Evolutionary conservation across 2,888 invertebrate genomes (phyloP).

Genomic region (Tuta absoluta): DNA sequence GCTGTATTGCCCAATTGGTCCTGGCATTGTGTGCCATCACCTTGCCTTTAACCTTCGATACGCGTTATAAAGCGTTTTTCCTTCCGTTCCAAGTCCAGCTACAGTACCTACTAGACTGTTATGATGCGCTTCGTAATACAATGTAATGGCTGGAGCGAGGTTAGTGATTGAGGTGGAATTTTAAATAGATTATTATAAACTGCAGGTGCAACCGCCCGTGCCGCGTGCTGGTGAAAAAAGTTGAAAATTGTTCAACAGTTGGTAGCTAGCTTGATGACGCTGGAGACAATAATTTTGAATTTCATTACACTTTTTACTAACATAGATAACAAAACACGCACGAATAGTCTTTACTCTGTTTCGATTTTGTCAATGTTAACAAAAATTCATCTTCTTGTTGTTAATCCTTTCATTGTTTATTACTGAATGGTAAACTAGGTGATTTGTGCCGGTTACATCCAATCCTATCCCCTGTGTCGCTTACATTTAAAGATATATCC

Average conservation of each 20-base stretch:
- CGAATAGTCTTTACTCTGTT: too few relatives aligned
- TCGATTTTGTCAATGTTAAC: too few relatives aligned
- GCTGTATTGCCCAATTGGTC: slow-evolving; percentile 33
- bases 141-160: slow-evolving; percentile 36
- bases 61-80: slow-evolving; percentile 63
- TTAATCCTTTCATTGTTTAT: too few relatives aligned
- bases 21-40: slow-evolving; percentile 38
- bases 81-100: slow-evolving; percentile 51
- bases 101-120: slow-evolving; percentile 37
- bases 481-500: too few relatives aligned
- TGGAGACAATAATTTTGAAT: too few relatives aligned
- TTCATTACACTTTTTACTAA: too few relatives aligned
- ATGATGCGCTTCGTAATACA: slow-evolving; percentile 42
- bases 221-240: background rate
- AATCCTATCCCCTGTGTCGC: too few relatives aligned
- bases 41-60: slow-evolving; percentile 41
- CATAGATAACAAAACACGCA: too few relatives aligned
- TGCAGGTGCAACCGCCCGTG: background rate
- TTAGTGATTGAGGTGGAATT: slow-evolving; percentile 14
- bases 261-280: too few relatives aligned
- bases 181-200: slow-evolving; percentile 1
- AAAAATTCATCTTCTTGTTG: too few relatives aligned
- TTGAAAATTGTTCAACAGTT: background rate
- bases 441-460: too few relatives aligned
- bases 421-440: too few relatives aligned